Base-by-base conservation (phyloP, 2,797 vertebrate species). In the Loris lydekkerianus region DNA sequence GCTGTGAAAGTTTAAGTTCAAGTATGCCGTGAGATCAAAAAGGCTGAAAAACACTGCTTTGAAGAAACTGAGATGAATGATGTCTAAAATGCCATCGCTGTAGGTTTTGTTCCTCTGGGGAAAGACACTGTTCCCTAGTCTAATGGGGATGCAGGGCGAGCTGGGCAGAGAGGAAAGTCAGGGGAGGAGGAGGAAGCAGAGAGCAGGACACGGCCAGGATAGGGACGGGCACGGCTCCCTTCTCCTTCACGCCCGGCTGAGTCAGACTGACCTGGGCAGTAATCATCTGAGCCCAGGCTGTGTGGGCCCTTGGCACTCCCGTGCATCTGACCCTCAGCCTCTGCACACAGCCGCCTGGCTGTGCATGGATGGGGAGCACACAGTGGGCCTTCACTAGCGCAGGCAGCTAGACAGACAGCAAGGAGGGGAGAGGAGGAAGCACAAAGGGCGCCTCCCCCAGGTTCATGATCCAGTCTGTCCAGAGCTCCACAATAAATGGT, bases 231-330 rank as follows among this genome's bases (percentile, higher is more conserved):
- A 4, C 20, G 15, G 10, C 34, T 15, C 7, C 7, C 0, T 0
- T 40, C 29, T 78, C 31, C 75, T 31, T 10, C 7, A 17, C 25
- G 1, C 23, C 4, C 11, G 3, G 0, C 31, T n/a, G 31, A 67
- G 65, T 61, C 23, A 27, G 37, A 40, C 2, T 5, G 34, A 15
- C 5, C 18, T 10, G 20, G 18, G 27, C 18, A 31, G 10, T 13
- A 1, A 1, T 0, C 13, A 7, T 23, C 0, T 0, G 13, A n/a
- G 31, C 10, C 40, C 21, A 34, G 14, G 10, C 1, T 10, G n/a
- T 10, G 14, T 73, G 5, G 1, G 43, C 18, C 13, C 60, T 10
- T n/a, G 0, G 2, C 15, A 20, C 0, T 0, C 5, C 40, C 31
- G 3, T 4, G 63, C n/a, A 5, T 11, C 21, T 1, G 18, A 23